Percentiles rank a stretch among this genome's conserved stretches.
These are phyloP conservation scores for Cosmorhoe ocellata DNA, from an alignment of 2,888 invertebrate genomes.

Conservation along the genomic window DNA sequence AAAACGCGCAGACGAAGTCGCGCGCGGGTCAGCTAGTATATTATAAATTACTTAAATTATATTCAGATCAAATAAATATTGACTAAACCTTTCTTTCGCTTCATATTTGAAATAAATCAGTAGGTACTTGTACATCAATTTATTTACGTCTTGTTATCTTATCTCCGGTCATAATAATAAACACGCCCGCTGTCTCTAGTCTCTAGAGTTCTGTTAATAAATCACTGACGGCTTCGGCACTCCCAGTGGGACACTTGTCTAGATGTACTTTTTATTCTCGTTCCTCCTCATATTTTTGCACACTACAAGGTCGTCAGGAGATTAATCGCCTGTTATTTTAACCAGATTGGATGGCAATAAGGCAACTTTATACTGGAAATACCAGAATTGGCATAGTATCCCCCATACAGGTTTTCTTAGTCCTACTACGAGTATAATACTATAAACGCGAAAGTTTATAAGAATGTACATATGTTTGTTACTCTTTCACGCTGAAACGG, in stretches of 20 bases:
- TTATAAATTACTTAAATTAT: too few species aligned
- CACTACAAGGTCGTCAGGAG: constrained; percentile 23
- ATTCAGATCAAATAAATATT: too few species aligned
- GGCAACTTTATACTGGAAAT: neutral
- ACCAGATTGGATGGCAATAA: constrained; percentile 9
- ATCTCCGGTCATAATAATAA: constrained; percentile 46
- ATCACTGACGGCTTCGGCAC: constrained; percentile 36
- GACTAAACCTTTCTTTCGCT: neutral
- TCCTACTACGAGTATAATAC: too few species aligned
- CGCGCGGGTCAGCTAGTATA: too few species aligned
- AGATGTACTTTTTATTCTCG: constrained; percentile 39
- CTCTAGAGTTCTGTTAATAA: constrained; percentile 45
- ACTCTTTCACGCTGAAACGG: too few species aligned
- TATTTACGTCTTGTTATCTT: constrained; percentile 44
- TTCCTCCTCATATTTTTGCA: constrained; percentile 32
- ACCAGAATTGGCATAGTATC: too few species aligned
- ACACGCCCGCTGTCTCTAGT: constrained; percentile 33
- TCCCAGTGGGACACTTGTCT: constrained; percentile 36
- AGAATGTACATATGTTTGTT: too few species aligned
- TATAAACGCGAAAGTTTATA: too few species aligned
- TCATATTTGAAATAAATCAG: constrained; percentile 11
- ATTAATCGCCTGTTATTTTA: constrained; percentile 27
- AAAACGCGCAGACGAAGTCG: too few species aligned
- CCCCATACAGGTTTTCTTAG: too few species aligned
- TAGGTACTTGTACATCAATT: constrained; percentile 32